Percentiles rank a stretch among this genome's conserved stretches.
Conservation (phyloP, 2,113 vertebrate species). For the Mustela lutreola region DNA sequence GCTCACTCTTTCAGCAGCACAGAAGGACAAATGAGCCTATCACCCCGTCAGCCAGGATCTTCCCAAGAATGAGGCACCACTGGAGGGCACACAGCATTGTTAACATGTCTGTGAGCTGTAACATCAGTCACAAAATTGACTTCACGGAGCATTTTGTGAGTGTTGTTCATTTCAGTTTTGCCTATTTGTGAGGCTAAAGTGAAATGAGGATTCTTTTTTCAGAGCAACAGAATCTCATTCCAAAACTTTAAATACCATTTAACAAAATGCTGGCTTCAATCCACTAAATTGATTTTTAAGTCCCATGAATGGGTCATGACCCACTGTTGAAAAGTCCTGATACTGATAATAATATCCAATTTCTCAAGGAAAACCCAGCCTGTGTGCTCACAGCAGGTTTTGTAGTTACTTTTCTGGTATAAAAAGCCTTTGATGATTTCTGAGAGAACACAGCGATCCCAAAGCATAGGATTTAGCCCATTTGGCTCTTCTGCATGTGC, state of each 20-base stretch:
- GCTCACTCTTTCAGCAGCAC: background rate
- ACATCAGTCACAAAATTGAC: background rate
- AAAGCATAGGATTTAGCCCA: background rate
- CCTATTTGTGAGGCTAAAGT: background rate
- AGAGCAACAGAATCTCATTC: background rate
- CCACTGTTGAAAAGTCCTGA: background rate
- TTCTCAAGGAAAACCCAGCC: background rate
- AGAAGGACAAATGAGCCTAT: background rate
- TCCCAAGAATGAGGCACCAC: background rate
- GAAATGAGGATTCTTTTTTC: background rate
- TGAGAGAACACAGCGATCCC: background rate
- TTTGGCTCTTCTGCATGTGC: background rate
- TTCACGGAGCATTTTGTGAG: background rate
- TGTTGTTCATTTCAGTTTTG: background rate
- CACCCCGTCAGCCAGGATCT: background rate
- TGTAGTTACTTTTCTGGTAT: background rate
- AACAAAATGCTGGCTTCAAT: constrained; percentile 25
- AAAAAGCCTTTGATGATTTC: background rate
- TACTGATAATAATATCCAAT: background rate
- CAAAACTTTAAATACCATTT: background rate
- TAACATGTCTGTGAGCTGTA: background rate
- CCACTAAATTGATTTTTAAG: constrained; percentile 31
- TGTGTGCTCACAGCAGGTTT: background rate
- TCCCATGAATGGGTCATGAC: background rate
- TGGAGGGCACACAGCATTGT: background rate